Conservation (phyloP, 2,113 vertebrate genomes). For the Microtus pennsylvanicus region DNA sequence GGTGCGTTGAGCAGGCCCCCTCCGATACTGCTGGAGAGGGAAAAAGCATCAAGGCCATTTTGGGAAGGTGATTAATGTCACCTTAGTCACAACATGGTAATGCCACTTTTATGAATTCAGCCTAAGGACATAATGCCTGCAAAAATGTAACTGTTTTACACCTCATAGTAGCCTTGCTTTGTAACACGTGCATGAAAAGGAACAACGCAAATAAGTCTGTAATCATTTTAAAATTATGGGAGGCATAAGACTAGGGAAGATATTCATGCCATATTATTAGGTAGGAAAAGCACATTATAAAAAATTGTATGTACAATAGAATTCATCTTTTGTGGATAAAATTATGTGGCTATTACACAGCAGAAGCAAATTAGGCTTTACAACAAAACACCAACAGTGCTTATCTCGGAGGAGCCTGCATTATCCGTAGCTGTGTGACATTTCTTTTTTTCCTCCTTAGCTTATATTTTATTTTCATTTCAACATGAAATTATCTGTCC, state of each 20-base stretch:
- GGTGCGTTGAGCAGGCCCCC: not conserved
- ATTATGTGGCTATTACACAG: not conserved
- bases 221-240: not conserved
- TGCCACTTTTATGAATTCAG: not conserved
- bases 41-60: not conserved
- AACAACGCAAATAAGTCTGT: not conserved
- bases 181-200: not conserved
- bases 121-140: not conserved
- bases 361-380: constrained; percentile 15
- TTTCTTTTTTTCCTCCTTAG: constrained; percentile 1
- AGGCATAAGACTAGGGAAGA: not conserved
- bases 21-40: not conserved
- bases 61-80: not conserved
- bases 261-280: constrained; percentile 1
- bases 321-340: constrained; percentile 26
- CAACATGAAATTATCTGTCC: constrained; percentile 27
- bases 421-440: not conserved
- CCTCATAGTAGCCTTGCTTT: not conserved
- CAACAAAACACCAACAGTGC: not conserved
- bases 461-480: constrained; percentile 33
- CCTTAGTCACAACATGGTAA: not conserved
- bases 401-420: not conserved
- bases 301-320: constrained; percentile 28
- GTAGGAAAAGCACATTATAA: constrained; percentile 2
- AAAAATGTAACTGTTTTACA: not conserved